These are phyloP conservation scores for Xanthorhoe spadicearia DNA, from an alignment of 2,888 invertebrate species.

Conservation along the genomic window DNA sequence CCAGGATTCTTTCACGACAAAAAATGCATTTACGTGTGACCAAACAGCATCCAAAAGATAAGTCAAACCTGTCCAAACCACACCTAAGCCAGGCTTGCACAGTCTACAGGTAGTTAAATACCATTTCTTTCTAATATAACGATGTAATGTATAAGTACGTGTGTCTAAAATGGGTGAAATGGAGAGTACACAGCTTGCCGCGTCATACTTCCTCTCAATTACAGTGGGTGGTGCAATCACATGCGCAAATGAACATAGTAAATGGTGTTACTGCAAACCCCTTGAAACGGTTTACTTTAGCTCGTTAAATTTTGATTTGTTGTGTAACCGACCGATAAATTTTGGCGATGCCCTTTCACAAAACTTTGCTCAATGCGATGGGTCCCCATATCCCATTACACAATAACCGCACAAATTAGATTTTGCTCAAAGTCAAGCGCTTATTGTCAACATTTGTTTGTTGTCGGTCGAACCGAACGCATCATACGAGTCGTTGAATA, in stretches of 20 bases:
- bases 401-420: slow-evolving; percentile 84
- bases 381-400: slow-evolving; percentile 74
- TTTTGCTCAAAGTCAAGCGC: slow-evolving; percentile 83
- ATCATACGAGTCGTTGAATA: slow-evolving; percentile 77
- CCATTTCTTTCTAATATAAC: slow-evolving; percentile 27
- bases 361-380: slow-evolving; percentile 64
- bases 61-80: slow-evolving; percentile 42
- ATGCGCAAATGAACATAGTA: slow-evolving; percentile 69
- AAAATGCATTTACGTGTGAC: slow-evolving; percentile 75
- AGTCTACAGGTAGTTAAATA: slow-evolving; percentile 43
- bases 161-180: slow-evolving; percentile 28
- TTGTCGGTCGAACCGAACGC: slow-evolving; percentile 74
- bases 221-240: slow-evolving; percentile 73
- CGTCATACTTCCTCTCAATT: slow-evolving; percentile 56
- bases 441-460: slow-evolving; percentile 79
- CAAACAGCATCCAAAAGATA: slow-evolving; percentile 65
- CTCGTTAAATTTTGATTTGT: slow-evolving; percentile 83
- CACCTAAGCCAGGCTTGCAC: slow-evolving; percentile 50
- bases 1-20: slow-evolving; percentile 45
- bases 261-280: slow-evolving; percentile 65
- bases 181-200: slow-evolving; percentile 45
- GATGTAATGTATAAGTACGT: slow-evolving; percentile 41
- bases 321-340: slow-evolving; percentile 83
- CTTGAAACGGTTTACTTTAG: slow-evolving; percentile 70
- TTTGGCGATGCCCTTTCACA: slow-evolving; percentile 66